A percentile compares a stretch with the other conserved stretches of the same genome.
phyloP scores from a whole-genome alignment of 92 coral and sea anemone genomes.

The Zoanthus sansibaricus region DNA sequence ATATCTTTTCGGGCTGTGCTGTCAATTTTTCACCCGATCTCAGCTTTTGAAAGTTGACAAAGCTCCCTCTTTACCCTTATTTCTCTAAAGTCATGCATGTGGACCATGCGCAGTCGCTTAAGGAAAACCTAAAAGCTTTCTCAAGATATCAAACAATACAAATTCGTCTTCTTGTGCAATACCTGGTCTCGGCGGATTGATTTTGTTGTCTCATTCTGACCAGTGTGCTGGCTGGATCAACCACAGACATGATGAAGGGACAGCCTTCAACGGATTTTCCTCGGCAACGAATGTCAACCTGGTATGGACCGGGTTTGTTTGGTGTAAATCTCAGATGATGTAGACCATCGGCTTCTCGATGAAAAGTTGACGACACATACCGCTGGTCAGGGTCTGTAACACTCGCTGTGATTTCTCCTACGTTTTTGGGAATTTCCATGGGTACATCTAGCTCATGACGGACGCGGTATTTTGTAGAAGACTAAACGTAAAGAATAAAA shows the following conservation, averaged over 20 bases:
- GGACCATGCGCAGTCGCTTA: neutral
- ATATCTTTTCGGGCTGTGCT: too few species aligned
- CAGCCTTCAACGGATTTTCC: conserved; percentile 80
- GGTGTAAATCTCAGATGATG: conserved; percentile 79
- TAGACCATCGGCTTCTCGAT: conserved; percentile 72
- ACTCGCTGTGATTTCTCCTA: conserved; percentile 76
- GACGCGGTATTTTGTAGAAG: conserved; percentile 57
- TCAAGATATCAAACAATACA: neutral
- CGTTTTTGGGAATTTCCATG: conserved; percentile 85
- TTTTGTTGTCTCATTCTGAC: conserved; percentile 76
- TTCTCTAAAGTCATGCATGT: neutral
- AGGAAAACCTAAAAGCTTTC: neutral
- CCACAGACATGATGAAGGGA: conserved; percentile 72
- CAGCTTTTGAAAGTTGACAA: neutral
- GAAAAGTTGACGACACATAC: conserved; percentile 71
- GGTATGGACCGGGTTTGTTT: conserved; percentile 68
- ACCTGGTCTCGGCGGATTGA: conserved; percentile 47
- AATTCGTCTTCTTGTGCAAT: neutral
- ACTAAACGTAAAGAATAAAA: neutral
- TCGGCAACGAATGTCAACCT: conserved; percentile 70
- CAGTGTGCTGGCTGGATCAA: conserved; percentile 75
- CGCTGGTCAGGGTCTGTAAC: conserved; percentile 82
- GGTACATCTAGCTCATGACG: conserved; percentile 84
- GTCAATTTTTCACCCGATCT: too few species aligned
- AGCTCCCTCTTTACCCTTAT: neutral